Percentiles rank a stretch among this genome's conserved stretches.
Conservation (phyloP, 2,888 invertebrate genomes). For the Imbricaverruca yamaguchii region DNA sequence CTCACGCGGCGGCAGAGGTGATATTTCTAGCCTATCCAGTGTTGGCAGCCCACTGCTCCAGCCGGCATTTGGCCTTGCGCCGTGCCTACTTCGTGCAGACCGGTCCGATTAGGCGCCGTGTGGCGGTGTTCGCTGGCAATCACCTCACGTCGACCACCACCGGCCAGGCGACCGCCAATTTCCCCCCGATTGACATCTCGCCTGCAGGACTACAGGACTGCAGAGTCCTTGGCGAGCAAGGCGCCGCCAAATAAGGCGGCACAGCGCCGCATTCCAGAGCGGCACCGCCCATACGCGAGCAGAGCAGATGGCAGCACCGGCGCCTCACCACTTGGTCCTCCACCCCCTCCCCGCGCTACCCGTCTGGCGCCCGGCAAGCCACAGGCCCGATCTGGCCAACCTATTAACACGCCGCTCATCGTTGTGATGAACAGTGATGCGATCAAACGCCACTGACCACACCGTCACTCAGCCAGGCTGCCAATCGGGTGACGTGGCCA, state of each 20-base stretch:
- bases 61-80: neutral
- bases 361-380: neutral
- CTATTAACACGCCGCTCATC: neutral
- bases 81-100: neutral
- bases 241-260: neutral
- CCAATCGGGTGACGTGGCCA: too few relatives aligned
- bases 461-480: neutral
- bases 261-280: neutral
- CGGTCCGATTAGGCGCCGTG: too few relatives aligned
- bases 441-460: neutral
- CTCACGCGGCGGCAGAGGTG: too few relatives aligned
- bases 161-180: too few relatives aligned
- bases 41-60: neutral
- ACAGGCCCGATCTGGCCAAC: neutral
- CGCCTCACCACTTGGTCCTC: neutral
- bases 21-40: too few relatives aligned
- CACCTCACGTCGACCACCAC: too few relatives aligned
- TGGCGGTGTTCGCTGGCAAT: too few relatives aligned
- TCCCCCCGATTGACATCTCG: too few relatives aligned
- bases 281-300: neutral
- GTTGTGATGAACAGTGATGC: neutral
- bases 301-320: constrained; percentile 1
- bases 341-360: neutral
- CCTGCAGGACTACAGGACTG: too few relatives aligned
- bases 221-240: neutral